phyloP scores from a whole-genome alignment of 2,797 vertebrate species.

The Manis crassicaudata region DNA sequence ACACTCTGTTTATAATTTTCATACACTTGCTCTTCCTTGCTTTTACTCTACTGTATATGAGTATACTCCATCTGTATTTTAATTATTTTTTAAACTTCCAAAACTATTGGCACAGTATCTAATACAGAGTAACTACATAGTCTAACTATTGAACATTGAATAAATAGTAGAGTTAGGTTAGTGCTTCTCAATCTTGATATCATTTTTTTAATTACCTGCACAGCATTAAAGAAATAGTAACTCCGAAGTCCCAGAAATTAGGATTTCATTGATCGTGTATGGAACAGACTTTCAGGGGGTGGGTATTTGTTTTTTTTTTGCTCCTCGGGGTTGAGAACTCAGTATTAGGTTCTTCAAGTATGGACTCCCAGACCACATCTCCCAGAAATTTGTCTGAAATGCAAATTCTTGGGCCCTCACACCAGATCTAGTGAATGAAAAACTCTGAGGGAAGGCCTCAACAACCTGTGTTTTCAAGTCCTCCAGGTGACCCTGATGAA shows the following conservation, averaged over 20 bases:
- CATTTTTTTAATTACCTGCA: conserved; percentile 66
- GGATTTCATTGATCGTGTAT: conserved; percentile 2
- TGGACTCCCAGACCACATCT: not conserved
- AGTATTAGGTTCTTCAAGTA: not conserved
- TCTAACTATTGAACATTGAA: conserved; percentile 7
- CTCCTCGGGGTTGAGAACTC: not conserved
- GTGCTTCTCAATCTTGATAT: conserved; percentile 63
- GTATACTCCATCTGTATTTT: not conserved
- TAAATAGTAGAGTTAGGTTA: conserved; percentile 14
- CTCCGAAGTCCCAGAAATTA: not conserved
- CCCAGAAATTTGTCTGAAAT: conserved; percentile 12
- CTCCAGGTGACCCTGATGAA: not conserved
- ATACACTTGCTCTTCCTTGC: not conserved
- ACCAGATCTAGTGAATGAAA: not conserved
- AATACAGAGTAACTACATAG: not conserved
- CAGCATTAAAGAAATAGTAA: conserved; percentile 35
- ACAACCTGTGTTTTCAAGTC: not conserved
- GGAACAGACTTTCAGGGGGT: not conserved
- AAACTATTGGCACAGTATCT: not conserved
- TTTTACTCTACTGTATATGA: not conserved
- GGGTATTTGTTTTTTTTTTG: not conserved
- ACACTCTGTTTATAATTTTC: not conserved
- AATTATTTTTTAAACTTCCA: conserved; percentile 35
- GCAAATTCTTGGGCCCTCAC: not conserved
- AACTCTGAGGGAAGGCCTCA: not conserved